Base-by-base conservation (phyloP, 2,113 vertebrate genomes). In the Plotosus lineatus region DNA sequence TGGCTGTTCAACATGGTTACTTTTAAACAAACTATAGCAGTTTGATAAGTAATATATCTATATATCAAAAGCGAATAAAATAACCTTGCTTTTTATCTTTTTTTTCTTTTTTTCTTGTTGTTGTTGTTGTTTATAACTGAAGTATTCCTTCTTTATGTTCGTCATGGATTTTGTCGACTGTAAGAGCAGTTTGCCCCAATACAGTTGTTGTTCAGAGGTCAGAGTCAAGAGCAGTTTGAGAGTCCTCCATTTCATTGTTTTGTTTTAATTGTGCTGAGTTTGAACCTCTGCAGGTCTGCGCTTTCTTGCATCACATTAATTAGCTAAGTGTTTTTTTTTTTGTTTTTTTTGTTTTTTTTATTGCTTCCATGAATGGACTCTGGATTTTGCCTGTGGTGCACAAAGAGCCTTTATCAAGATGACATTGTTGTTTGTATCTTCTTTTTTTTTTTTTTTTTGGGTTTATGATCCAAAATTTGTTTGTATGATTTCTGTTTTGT, bases 401-500 rank as follows among this genome's bases (percentile, higher is more conserved):
- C 92, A 90, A 90, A 92, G 92, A 93, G 92, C 91, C 90, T 94
- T 94, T 80, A 91, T 93, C 69, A 94, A 93, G 93, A 93, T 93
- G 93, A 93, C 93, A 94, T 50, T 94, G 93, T 92, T 93, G 95
- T 86, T 94, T 96, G 56, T 83, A 94, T 95, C 92, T 96, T n/a
- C n/a, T n/a, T n/a, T n/a, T n/a, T n/a, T n/a, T n/a, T n/a, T n/a
- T n/a, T n/a, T n/a, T n/a, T n/a, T n/a, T 92, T 94, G 94, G 94
- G 36, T 96, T 95, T 95, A 94, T 97, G 95, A 95, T 94, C 91
- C 95, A 93, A 94, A 93, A 94, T 95, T 95, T 94, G 95, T 89
- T 96, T 94, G 93, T 95, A 95, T 88, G 79, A n/a, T 88, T 88
- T 88, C 88, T 88, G 84, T 89, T 90, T 88, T 61, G 23, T 50